A percentile compares a stretch with the other conserved stretches of the same genome.
Evolutionary conservation across 2,797 vertebrate genomes (phyloP).

Genomic region (Anabacerthia variegaticeps): DNA sequence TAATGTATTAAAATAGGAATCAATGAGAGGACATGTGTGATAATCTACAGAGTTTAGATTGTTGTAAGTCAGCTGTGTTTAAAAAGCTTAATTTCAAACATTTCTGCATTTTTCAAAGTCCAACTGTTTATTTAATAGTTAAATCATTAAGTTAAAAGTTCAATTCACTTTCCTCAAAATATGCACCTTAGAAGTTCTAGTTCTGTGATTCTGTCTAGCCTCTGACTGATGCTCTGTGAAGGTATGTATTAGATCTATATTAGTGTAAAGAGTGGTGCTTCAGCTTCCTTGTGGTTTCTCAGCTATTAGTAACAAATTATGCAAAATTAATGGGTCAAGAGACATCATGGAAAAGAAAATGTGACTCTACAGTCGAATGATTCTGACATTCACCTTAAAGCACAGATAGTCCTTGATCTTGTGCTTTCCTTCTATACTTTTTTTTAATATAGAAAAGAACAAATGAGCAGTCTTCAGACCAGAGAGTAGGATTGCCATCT

Average conservation of each 20-base stretch:
- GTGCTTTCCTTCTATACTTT: background rate
- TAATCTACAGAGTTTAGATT: background rate
- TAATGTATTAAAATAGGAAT: background rate
- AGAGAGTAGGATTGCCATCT: background rate
- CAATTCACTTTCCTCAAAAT: background rate
- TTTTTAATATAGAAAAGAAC: background rate
- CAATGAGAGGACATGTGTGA: background rate
- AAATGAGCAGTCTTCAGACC: background rate
- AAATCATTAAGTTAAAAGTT: background rate
- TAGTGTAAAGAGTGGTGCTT: background rate
- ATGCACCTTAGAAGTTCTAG: background rate
- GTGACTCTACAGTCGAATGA: accelerated
- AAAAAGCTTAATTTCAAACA: background rate
- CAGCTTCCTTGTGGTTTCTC: background rate
- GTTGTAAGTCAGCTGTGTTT: background rate
- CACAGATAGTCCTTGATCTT: background rate
- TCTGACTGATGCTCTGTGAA: background rate
- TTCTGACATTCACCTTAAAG: background rate
- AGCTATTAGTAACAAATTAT: background rate
- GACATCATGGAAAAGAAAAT: background rate
- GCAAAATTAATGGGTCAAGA: background rate
- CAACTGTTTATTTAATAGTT: background rate
- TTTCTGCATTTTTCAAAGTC: background rate
- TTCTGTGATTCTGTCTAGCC: background rate
- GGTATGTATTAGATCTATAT: background rate